Evolutionary conservation across 2,113 vertebrate species (phyloP).

Genomic region (Trematocara nigrifrons): DNA sequence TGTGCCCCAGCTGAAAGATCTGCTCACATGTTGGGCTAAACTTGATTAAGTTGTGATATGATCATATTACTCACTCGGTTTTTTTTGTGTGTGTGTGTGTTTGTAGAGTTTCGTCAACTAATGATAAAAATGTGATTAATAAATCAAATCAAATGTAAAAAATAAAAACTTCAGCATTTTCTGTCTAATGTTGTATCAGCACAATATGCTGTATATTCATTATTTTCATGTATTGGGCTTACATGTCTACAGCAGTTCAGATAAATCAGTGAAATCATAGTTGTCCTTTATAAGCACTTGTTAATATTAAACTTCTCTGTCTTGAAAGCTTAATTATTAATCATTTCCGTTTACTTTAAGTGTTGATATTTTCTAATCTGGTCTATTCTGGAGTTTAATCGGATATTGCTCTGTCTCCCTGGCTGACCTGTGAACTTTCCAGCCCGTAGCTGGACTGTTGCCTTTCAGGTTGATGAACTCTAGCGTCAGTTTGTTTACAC

Average conservation of each 20-base stretch:
- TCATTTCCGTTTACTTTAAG: background rate
- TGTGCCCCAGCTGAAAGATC: background rate
- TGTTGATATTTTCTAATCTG: background rate
- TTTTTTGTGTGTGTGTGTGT: background rate
- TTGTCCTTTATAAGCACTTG: background rate
- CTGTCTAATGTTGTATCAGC: background rate
- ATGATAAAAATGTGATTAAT: background rate
- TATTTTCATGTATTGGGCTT: background rate
- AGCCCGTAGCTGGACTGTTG: background rate
- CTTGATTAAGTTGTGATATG: background rate
- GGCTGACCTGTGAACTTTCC: background rate
- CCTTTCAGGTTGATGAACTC: conserved; percentile 26
- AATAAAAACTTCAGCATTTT: background rate
- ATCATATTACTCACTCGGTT: background rate
- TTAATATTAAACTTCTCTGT: background rate
- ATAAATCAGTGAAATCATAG: background rate
- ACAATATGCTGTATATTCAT: background rate
- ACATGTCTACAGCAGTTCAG: background rate
- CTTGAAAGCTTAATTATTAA: background rate
- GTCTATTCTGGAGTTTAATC: background rate
- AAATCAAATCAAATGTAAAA: background rate
- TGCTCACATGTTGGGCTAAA: background rate
- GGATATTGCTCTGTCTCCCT: background rate
- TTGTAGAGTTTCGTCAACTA: background rate
- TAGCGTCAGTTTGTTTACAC: conserved; percentile 28